phyloP scores from a whole-genome alignment of 2,113 vertebrate species.

The Lycaon pictus region DNA sequence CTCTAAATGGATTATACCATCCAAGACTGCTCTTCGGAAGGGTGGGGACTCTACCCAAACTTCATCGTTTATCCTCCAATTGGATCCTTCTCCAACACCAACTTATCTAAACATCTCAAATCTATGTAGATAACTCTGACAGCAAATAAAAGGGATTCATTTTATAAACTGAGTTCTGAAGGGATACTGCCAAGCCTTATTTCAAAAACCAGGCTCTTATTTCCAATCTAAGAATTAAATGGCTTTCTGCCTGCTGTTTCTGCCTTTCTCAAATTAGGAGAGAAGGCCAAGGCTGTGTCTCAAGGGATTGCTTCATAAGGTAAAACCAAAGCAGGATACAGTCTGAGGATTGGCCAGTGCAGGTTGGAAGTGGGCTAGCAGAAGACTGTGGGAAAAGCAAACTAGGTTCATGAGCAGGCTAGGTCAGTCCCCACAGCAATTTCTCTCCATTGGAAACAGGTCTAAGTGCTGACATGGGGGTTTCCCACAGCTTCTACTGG shows the following conservation, averaged over 20 bases:
- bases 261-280: background rate
- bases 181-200: conserved; percentile 50
- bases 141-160: conserved; percentile 23
- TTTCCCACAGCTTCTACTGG: conserved; percentile 90
- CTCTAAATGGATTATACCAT: background rate
- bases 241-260: conserved; percentile 63
- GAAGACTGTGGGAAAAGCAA: conserved; percentile 63
- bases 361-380: background rate
- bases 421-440: conserved; percentile 68
- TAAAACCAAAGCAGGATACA: conserved; percentile 2
- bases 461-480: conserved; percentile 86
- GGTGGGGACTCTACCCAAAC: background rate
- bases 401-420: background rate
- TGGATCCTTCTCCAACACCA: background rate
- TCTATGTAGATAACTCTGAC: conserved; percentile 16
- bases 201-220: conserved; percentile 58
- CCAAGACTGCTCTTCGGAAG: background rate
- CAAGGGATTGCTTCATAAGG: background rate
- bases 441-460: conserved; percentile 65
- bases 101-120: conserved; percentile 36
- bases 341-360: background rate
- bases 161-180: conserved; percentile 34
- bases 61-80: background rate
- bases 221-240: conserved; percentile 57
- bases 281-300: conserved; percentile 20